A percentile compares a stretch with the other conserved stretches of the same genome.
These are phyloP conservation scores for Nibea coibor DNA, from an alignment of 2,113 vertebrate genomes.

Conservation along the genomic window DNA sequence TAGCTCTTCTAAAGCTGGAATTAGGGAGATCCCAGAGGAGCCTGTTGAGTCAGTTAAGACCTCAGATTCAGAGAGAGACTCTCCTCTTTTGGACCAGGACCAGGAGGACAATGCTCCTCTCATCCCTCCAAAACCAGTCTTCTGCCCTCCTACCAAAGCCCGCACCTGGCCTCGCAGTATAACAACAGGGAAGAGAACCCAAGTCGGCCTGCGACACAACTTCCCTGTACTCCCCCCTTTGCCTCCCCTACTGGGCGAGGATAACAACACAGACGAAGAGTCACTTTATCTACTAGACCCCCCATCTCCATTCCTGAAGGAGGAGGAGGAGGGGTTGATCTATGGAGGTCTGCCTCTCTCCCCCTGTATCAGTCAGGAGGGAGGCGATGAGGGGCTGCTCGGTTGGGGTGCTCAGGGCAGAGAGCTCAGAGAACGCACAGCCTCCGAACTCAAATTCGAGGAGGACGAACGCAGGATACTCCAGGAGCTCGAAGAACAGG, in stretches of 20 bases:
- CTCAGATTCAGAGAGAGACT: conserved; percentile 83
- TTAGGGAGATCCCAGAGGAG: conserved; percentile 75
- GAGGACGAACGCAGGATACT: conserved; percentile 94
- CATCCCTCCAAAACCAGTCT: conserved; percentile 83
- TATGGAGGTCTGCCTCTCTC: conserved; percentile 87
- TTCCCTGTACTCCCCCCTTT: conserved; percentile 81
- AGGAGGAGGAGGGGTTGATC: conserved; percentile 70
- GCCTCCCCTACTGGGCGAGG: conserved; percentile 81
- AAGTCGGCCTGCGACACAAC: conserved; percentile 77
- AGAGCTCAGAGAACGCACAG: conserved; percentile 89
- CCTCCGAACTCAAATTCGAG: conserved; percentile 96
- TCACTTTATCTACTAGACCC: conserved; percentile 83
- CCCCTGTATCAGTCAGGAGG: conserved; percentile 93
- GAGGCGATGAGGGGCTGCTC: conserved; percentile 84
- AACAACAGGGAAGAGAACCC: conserved; percentile 76
- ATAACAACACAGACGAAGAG: conserved; percentile 82
- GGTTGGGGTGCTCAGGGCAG: conserved; percentile 82
- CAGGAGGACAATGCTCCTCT: conserved; percentile 81
- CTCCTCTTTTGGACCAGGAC: conserved; percentile 81
- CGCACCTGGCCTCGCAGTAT: conserved; percentile 86
- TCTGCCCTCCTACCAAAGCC: conserved; percentile 85
- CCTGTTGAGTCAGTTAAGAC: conserved; percentile 70
- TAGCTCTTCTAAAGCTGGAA: conserved; percentile 66
- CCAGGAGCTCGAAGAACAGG: conserved; percentile 85
- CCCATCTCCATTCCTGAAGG: conserved; percentile 84